These are phyloP conservation scores for Polypterus bichir DNA, from an alignment of 2,113 vertebrate species.

Conservation along the genomic window DNA sequence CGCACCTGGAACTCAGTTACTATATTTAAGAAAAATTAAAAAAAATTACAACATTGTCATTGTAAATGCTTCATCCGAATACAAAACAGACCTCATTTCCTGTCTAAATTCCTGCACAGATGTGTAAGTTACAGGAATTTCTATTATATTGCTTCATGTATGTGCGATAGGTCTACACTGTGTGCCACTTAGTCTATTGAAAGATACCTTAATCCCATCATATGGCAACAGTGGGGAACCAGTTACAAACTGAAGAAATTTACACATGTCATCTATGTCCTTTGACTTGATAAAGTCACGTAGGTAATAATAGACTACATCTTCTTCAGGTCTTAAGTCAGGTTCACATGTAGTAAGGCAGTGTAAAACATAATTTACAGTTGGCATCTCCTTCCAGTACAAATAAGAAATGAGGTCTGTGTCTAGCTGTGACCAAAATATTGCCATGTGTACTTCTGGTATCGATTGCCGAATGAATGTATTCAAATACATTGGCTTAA, in stretches of 20 bases:
- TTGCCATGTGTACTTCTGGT: neutral
- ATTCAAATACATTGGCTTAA: no score
- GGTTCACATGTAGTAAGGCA: neutral
- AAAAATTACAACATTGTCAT: neutral
- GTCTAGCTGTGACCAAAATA: neutral
- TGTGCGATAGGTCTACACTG: neutral
- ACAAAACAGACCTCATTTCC: neutral
- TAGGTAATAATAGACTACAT: neutral
- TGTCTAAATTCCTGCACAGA: neutral
- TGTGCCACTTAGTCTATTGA: neutral
- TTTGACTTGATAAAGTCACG: neutral
- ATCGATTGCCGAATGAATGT: neutral
- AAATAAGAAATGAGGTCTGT: neutral
- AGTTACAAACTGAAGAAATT: constrained; percentile 1
- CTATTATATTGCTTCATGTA: neutral
- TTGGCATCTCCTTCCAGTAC: constrained; percentile 1
- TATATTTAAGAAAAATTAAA: no score
- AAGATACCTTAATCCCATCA: neutral
- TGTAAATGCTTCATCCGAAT: neutral
- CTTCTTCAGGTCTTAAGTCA: neutral
- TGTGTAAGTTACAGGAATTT: neutral
- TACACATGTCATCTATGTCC: neutral
- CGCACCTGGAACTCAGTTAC: no score
- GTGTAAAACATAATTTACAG: neutral
- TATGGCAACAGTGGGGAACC: neutral